phyloP scores from a whole-genome alignment of 2,888 invertebrate species.

The Frankliniella fusca region DNA sequence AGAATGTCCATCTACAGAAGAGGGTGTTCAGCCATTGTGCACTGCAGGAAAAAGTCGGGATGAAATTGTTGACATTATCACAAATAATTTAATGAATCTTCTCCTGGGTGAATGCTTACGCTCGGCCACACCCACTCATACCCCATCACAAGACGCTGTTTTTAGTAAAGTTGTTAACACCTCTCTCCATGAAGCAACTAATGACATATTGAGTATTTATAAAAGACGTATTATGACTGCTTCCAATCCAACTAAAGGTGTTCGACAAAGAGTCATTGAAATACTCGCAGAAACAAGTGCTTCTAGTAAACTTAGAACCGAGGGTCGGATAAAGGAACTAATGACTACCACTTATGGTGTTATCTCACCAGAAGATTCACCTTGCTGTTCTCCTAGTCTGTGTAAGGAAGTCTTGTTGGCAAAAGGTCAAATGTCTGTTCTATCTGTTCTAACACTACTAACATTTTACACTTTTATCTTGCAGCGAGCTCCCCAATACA shows the following conservation, averaged over 20 bases:
- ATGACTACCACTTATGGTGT: slow-evolving; percentile 40
- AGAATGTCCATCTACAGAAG: neutral
- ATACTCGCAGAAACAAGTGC: slow-evolving; percentile 34
- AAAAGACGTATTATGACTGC: neutral
- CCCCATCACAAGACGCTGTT: neutral
- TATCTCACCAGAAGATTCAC: slow-evolving; percentile 36
- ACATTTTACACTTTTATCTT: neutral
- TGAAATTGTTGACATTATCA: neutral
- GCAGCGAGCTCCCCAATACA: neutral
- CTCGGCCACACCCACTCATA: neutral
- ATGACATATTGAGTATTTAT: neutral
- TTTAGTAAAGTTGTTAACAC: neutral
- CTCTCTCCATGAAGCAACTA: neutral
- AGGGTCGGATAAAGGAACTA: slow-evolving; percentile 37
- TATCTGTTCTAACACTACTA: neutral
- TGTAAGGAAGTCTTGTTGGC: slow-evolving; percentile 25
- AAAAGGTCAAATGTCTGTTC: neutral
- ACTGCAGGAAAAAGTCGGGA: neutral
- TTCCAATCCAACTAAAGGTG: slow-evolving; percentile 16
- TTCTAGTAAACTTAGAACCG: neutral
- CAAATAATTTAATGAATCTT: neutral
- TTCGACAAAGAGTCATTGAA: slow-evolving; percentile 35
- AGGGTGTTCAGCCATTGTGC: neutral
- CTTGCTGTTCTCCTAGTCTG: slow-evolving; percentile 27
- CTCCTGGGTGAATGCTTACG: neutral